These are phyloP conservation scores for Sylvietta virens DNA, from an alignment of 2,113 vertebrate species.

Conservation along the genomic window DNA sequence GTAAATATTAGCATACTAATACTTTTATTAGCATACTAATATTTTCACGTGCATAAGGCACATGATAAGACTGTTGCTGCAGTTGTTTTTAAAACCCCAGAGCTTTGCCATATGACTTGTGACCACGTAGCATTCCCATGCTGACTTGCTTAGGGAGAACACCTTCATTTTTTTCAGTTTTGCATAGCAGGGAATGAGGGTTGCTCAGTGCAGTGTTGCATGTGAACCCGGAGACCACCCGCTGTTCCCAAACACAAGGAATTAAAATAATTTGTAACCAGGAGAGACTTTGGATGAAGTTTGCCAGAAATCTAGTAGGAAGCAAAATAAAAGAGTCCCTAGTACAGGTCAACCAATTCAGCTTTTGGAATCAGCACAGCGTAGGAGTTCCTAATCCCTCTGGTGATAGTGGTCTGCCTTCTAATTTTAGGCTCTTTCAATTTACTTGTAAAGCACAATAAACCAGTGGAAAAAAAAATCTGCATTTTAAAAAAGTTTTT, in stretches of 20 bases:
- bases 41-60: background rate
- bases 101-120: background rate
- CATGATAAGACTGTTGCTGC: background rate
- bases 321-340: background rate
- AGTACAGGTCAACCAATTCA: background rate
- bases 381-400: slow-evolving; percentile 28
- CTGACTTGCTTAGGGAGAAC: background rate
- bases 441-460: slow-evolving; percentile 35
- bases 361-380: background rate
- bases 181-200: background rate
- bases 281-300: background rate
- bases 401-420: slow-evolving; percentile 39
- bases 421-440: slow-evolving; percentile 38
- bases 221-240: background rate
- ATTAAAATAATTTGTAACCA: slow-evolving; percentile 1
- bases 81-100: background rate
- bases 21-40: background rate
- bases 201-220: background rate
- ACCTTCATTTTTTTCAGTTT: background rate
- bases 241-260: background rate
- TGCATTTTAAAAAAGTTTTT: slow-evolving; percentile 45
- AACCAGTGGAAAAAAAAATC: background rate
- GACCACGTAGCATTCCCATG: rapidly evolving
- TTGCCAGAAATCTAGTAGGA: background rate
- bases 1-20: background rate